Conservation (phyloP, 1,140 invertebrate genomes). For the Pantala flavescens region DNA sequence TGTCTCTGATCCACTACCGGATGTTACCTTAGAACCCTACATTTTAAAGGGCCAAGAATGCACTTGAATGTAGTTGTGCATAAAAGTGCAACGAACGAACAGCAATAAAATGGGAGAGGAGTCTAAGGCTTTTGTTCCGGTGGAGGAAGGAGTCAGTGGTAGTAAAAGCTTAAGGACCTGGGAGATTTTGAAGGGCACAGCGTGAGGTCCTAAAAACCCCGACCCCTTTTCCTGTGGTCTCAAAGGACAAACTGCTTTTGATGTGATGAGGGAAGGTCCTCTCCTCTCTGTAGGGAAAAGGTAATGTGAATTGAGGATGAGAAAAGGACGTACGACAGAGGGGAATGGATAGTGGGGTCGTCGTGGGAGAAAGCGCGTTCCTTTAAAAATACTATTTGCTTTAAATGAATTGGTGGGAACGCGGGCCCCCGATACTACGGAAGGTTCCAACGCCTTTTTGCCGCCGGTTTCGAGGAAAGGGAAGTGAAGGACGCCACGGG, state of each 20-base stretch:
- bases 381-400: neutral
- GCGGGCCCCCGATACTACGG: neutral
- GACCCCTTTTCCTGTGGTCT: neutral
- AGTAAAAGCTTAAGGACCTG: too few species aligned
- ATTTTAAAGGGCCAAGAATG: too few species aligned
- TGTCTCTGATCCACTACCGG: too few species aligned
- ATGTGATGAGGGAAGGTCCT: neutral
- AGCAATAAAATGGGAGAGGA: too few species aligned
- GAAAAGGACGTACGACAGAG: neutral
- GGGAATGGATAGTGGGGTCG: neutral
- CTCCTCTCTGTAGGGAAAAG: too few species aligned
- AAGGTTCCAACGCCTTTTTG: neutral
- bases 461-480: neutral
- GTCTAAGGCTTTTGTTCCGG: too few species aligned
- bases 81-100: too few species aligned
- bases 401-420: neutral
- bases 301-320: neutral
- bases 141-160: too few species aligned
- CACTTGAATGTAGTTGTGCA: too few species aligned
- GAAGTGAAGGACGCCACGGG: too few species aligned
- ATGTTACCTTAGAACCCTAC: too few species aligned
- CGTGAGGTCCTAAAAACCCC: conserved; percentile 7
- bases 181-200: neutral
- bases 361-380: neutral
- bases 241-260: neutral